Evolutionary conservation across 2,797 vertebrate genomes (phyloP).

Genomic region (Melanotaenia trifasciata): DNA sequence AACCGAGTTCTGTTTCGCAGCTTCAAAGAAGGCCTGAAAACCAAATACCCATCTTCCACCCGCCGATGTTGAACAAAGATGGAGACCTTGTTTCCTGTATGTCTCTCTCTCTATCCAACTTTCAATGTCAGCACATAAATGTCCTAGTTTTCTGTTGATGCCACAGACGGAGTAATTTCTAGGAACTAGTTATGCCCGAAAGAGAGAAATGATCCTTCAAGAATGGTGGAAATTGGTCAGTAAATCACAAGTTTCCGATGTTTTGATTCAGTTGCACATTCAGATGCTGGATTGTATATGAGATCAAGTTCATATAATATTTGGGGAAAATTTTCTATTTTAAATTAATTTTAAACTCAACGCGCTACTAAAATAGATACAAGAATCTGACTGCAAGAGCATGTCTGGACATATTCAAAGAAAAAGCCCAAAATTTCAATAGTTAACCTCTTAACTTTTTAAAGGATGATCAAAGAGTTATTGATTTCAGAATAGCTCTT

Average conservation of each 20-base stretch:
- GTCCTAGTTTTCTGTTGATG: slow-evolving; percentile 17
- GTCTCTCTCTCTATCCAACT: background rate
- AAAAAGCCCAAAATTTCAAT: no score
- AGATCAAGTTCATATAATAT: background rate
- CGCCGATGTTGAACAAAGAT: slow-evolving; percentile 84
- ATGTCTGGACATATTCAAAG: background rate
- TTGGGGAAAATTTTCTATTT: no score
- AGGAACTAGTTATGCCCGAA: slow-evolving; percentile 11
- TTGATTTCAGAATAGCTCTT: no score
- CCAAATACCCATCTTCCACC: slow-evolving; percentile 87
- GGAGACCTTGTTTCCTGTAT: background rate
- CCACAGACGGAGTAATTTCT: slow-evolving; percentile 31
- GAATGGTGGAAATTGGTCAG: background rate
- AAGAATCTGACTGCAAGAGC: background rate
- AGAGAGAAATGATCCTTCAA: slow-evolving; percentile 16
- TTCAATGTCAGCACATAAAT: slow-evolving; percentile 10
- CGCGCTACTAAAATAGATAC: background rate
- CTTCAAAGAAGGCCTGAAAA: slow-evolving; percentile 93
- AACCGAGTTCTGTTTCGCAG: slow-evolving; percentile 90
- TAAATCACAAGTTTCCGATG: background rate
- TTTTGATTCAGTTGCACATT: background rate
- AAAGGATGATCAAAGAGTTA: no score
- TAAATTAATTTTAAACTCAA: no score
- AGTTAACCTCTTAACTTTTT: no score
- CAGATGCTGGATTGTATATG: background rate